These are phyloP conservation scores for Sebastes trivittatus DNA, from an alignment of 2,797 vertebrate genomes.

Conservation along the genomic window DNA sequence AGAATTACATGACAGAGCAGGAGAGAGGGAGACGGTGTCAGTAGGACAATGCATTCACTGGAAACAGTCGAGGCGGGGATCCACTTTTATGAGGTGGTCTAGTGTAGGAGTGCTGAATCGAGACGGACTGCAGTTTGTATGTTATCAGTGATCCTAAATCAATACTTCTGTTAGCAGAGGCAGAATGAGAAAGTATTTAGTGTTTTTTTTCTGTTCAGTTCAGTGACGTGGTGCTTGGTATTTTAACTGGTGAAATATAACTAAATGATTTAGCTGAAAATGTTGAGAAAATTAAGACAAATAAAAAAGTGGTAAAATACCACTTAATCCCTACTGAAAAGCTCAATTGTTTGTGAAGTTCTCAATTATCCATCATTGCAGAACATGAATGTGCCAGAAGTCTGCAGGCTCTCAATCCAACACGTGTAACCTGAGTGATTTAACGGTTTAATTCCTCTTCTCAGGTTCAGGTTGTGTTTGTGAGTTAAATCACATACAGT, in stretches of 20 bases:
- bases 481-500: not conserved
- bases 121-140: not conserved
- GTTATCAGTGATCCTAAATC: not conserved
- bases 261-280: not conserved
- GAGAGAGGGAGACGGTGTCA: not conserved
- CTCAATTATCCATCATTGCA: not conserved
- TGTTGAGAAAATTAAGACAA: not conserved
- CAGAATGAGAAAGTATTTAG: not conserved
- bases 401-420: not conserved
- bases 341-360: not conserved
- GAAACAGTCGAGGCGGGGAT: not conserved
- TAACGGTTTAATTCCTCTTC: not conserved
- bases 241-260: not conserved
- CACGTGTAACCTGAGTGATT: not conserved
- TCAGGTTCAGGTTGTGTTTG: not conserved
- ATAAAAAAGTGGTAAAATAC: not conserved
- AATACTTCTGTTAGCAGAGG: not conserved
- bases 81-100: not conserved
- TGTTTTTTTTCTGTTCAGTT: not conserved
- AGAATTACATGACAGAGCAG: not conserved
- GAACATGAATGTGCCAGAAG: not conserved
- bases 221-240: not conserved
- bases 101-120: conserved; percentile 20
- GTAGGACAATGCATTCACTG: not conserved
- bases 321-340: not conserved